Evolutionary conservation across 2,113 vertebrate genomes (phyloP).

Genomic region (Ptychochromis oligacanthus): DNA sequence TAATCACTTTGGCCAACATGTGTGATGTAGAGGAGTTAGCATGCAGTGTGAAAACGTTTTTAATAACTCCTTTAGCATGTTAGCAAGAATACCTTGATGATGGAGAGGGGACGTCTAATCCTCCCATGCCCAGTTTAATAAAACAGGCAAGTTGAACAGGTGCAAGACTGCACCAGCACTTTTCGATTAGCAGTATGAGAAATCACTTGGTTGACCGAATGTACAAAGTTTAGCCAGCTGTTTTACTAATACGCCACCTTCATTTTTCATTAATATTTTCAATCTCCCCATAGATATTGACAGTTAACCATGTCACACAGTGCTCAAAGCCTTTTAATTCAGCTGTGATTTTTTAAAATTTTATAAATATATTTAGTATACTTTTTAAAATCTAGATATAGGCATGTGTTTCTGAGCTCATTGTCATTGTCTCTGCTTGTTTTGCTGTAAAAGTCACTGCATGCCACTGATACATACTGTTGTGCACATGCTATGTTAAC

Average conservation of each 20-base stretch:
- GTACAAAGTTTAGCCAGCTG: not conserved
- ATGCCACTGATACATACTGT: not conserved
- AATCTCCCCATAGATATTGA: not conserved
- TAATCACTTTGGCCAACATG: not conserved
- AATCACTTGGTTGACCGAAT: not conserved
- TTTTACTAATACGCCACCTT: not conserved
- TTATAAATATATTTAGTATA: not conserved
- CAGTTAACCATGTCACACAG: not conserved
- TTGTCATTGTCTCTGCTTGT: not conserved
- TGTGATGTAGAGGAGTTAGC: not conserved
- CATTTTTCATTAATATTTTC: not conserved
- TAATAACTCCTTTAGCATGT: not conserved
- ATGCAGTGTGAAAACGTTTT: too few relatives aligned
- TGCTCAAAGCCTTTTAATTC: not conserved
- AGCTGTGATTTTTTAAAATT: not conserved
- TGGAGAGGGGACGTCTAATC: too few relatives aligned
- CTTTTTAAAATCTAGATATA: not conserved
- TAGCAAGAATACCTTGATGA: not conserved
- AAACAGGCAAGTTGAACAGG: not conserved
- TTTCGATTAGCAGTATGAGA: not conserved
- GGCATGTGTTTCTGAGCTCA: not conserved
- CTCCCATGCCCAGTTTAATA: too few relatives aligned
- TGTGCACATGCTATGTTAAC: not conserved
- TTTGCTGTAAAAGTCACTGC: fast-evolving
- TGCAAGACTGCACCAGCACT: not conserved